Percentiles rank a stretch among this genome's conserved stretches.
Conservation (phyloP, 2,797 vertebrate genomes). For the Smutsia gigantea region DNA sequence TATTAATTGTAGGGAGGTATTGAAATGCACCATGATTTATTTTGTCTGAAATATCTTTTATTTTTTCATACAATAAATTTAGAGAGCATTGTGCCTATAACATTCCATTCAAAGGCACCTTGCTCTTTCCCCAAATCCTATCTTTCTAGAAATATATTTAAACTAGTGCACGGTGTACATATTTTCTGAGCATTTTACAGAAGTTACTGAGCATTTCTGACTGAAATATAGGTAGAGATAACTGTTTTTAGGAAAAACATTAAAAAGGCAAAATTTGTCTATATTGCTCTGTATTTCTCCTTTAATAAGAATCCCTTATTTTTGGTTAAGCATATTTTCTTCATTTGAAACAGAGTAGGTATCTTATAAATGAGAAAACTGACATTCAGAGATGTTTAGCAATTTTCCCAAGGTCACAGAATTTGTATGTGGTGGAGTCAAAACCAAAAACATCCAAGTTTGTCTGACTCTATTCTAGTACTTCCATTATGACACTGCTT, state of each 20-base stretch:
- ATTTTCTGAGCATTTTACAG: not conserved
- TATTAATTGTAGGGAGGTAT: constrained; percentile 52
- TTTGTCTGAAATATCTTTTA: constrained; percentile 29
- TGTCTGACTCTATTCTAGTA: not conserved
- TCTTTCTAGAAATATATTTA: not conserved
- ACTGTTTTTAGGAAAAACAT: not conserved
- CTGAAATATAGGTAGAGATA: not conserved
- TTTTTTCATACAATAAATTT: constrained; percentile 11
- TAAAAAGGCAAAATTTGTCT: not conserved
- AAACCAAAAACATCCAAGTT: not conserved
- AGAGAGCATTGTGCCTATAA: not conserved
- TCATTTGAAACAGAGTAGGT: not conserved
- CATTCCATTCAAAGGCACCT: not conserved
- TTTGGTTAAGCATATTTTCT: not conserved
- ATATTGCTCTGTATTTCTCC: not conserved
- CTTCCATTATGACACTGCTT: not conserved
- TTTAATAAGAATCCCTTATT: not conserved
- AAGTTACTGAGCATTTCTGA: not conserved
- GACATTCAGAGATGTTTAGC: not conserved
- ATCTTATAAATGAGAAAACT: not conserved
- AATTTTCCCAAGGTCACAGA: not conserved
- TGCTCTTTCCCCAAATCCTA: not conserved
- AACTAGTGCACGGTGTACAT: not conserved
- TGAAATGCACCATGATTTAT: constrained; percentile 30
- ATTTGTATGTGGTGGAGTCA: not conserved